Evolutionary conservation across 2,888 invertebrate genomes (phyloP).

Genomic region (Stenodera caucasica): DNA sequence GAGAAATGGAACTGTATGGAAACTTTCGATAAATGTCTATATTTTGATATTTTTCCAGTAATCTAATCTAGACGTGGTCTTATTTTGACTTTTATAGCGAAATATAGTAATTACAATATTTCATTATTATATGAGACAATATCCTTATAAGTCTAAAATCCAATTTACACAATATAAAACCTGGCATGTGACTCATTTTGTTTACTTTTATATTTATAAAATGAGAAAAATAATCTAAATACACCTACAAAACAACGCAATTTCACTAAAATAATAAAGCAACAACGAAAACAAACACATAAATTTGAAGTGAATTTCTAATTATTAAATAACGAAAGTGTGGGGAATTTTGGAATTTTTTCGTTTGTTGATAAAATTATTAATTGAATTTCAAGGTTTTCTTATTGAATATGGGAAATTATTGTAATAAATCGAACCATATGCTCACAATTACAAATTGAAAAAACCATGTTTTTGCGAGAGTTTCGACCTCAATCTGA

Average conservation of each 20-base stretch:
- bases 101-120: constrained; percentile 37
- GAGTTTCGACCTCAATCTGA: constrained; percentile 37
- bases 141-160: constrained; percentile 42
- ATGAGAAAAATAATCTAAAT: constrained; percentile 20
- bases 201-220: no score
- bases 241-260: constrained; percentile 6
- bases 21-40: not conserved
- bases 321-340: not conserved
- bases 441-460: constrained; percentile 34
- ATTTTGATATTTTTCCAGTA: not conserved
- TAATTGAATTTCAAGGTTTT: constrained; percentile 1
- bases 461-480: constrained; percentile 35
- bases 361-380: not conserved
- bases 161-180: constrained; percentile 38
- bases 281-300: not conserved
- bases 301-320: not conserved
- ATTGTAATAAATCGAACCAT: constrained; percentile 26
- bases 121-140: constrained; percentile 38
- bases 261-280: not conserved
- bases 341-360: no score
- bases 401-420: constrained; percentile 8
- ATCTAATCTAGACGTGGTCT: not conserved
- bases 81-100: constrained; percentile 9
- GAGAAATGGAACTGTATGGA: not conserved
- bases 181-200: constrained; percentile 34